Conservation (phyloP, 2,113 vertebrate genomes). For the Oriolus oriolus region DNA sequence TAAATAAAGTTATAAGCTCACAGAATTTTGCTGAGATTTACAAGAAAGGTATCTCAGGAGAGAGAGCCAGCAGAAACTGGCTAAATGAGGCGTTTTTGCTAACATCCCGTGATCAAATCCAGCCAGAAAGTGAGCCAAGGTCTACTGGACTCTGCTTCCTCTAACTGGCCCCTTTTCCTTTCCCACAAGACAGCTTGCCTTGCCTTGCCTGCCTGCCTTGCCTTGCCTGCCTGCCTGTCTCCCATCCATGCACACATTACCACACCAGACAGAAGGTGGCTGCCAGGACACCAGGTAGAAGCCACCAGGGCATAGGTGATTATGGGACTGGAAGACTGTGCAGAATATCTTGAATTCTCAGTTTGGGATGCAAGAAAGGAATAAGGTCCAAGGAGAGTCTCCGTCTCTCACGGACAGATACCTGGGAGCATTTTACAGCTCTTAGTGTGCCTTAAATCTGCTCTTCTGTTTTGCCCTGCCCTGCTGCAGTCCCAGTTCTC, state of each 20-base stretch:
- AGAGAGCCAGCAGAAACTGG: background rate
- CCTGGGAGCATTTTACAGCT: background rate
- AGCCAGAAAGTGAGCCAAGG: background rate
- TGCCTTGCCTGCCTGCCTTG: background rate
- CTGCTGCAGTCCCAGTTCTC: background rate
- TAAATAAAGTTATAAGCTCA: background rate
- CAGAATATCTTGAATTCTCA: background rate
- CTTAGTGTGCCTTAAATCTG: background rate
- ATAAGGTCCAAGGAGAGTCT: background rate
- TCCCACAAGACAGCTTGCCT: background rate
- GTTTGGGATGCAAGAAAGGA: background rate
- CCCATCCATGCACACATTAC: accelerated
- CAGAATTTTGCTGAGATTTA: background rate
- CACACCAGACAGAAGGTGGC: background rate
- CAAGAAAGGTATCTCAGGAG: background rate
- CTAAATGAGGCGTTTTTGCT: background rate
- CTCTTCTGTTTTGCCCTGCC: background rate
- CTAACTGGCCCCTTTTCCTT: background rate
- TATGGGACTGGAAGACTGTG: background rate
- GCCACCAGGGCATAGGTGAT: no score
- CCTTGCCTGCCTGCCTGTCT: background rate
- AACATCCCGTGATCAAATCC: background rate
- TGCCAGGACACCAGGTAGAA: background rate
- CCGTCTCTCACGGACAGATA: accelerated
- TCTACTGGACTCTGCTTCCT: background rate